Base-by-base conservation (phyloP, 2,888 invertebrate genomes). In the Lasioglossum zephyrum region DNA sequence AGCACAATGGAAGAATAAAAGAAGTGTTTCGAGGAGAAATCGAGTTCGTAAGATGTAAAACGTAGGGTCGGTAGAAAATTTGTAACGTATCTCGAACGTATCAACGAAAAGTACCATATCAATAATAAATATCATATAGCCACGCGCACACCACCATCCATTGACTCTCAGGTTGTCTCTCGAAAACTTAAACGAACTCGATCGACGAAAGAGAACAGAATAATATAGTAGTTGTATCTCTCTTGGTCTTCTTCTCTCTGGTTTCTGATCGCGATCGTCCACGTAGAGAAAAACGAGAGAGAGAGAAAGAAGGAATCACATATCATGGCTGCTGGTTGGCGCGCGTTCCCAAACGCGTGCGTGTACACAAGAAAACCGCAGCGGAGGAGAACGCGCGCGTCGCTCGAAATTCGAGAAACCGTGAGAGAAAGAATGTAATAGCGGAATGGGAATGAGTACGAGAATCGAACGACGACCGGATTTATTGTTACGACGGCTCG, bases 401-500 rank as follows among this genome's bases (percentile, higher is more conserved):
- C 11, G 22, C 84, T 86, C 53, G 44, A 90, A 90, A 82, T 84
- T 69, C 26, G 63, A 63, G 6, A 31, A 26, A 63, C 2, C 16
- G 0, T 2, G 16, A 31, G 63, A 16, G 31, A 31, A 22, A 57
- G 13, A 31, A 63, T 82, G 85, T 36, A 57, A 82, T 82, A 72
- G 73, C 47, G 69, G 53, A 84, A 81, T 82, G 57, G 73, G 83
- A 84, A 57, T n/a, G 57, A 57, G 79, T 85, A 87, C 39, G 41
- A 70, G 70, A 86, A 82, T 90, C 77, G 79, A 87, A 77, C 87
- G 87, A 70, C 69, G 69, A 82, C 82, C 87, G 87, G 88, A 88
- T 87, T 73, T 90, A 89, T 88, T 88, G 86, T 89, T 87, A 83
- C 86, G 88, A 88, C 83, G 85, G 84, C 87, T 89, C 88, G 89